These are phyloP conservation scores for Florisuga fusca DNA, from an alignment of 2,797 vertebrate species.

Conservation along the genomic window DNA sequence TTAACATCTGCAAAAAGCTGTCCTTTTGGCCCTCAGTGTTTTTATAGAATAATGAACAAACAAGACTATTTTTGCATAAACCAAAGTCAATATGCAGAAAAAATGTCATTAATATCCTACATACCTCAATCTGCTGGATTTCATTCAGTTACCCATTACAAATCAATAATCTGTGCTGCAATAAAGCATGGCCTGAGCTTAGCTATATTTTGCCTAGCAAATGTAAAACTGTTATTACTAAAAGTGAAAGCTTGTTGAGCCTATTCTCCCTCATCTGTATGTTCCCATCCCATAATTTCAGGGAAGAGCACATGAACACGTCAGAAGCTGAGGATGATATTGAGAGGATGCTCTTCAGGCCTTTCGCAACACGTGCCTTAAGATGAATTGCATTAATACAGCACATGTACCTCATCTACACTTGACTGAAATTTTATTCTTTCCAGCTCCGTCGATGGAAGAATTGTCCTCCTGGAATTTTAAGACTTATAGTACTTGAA, in stretches of 20 bases:
- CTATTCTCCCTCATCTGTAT: conserved; percentile 29
- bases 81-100: not conserved
- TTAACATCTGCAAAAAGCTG: not conserved
- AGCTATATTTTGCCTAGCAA: not conserved
- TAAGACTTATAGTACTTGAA: conserved; percentile 34
- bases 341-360: conserved; percentile 61
- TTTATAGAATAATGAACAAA: not conserved
- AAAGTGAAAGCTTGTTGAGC: conserved; percentile 2
- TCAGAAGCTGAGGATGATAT: conserved; percentile 54
- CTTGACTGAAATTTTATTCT: conserved; percentile 53
- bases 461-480: conserved; percentile 39
- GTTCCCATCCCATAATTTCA: conserved; percentile 55
- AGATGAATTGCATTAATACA: conserved; percentile 49
- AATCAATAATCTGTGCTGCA: not conserved
- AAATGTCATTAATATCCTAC: not conserved
- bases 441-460: conserved; percentile 28
- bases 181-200: not conserved
- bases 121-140: not conserved
- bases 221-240: not conserved
- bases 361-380: conserved; percentile 9
- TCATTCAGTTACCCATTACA: not conserved
- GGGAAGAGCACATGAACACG: conserved; percentile 41
- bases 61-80: not conserved
- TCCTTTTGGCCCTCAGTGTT: not conserved
- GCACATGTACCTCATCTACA: conserved; percentile 39